Base-by-base conservation (phyloP, 2,113 vertebrate species). In the Gambusia holbrooki region DNA sequence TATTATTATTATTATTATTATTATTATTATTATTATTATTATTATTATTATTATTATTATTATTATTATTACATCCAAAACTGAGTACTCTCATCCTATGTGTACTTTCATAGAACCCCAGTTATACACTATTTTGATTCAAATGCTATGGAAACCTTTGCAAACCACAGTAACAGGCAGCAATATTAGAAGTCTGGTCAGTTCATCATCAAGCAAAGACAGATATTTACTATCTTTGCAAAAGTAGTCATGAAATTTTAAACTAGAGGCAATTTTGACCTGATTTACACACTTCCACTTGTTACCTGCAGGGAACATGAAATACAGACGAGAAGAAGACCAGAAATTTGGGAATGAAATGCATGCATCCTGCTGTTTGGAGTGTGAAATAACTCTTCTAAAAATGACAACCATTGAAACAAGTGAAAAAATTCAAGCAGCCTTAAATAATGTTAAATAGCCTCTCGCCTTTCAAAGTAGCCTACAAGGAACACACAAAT, bases 271-370 rank as follows among this genome's bases (percentile, higher is more conserved):
- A 77, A 63, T 77, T 74, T 75, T 60, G 42, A 67, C 62, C 54
- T 76, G 58, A 82, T 64, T 75, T 35, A 19, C 58, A 85, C 62
- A 33, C 40, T 60, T 71, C 37, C 42, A 71, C 25, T 79, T n/a
- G 45, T n/a, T 71, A 82, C 2, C 61, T 30, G 13, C 48, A 74
- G 27, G 14, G 60, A 54, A 74, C 73, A 29, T 25, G n/a, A 61
- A 61, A 70, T 33, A 22, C 72, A 72, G 48, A 29, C 76, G 68
- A 61, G 25, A 48, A 27, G 37, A 60, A 6, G n/a, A 25, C 32
- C 33, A 71, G 68, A 80, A 74, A 86, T 70, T 0, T 3, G 74
- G 54, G 33, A 85, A 72, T 45, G 75, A 83, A 77, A 76, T 69
- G 3, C 64, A 67, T 67, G 73, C 4, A 69, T 58, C 72, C 35